Evolutionary conservation across 2,888 invertebrate genomes (phyloP), one percentile per base, ranked within the genome.

Genomic region (Itoplectis maculator): DNA sequence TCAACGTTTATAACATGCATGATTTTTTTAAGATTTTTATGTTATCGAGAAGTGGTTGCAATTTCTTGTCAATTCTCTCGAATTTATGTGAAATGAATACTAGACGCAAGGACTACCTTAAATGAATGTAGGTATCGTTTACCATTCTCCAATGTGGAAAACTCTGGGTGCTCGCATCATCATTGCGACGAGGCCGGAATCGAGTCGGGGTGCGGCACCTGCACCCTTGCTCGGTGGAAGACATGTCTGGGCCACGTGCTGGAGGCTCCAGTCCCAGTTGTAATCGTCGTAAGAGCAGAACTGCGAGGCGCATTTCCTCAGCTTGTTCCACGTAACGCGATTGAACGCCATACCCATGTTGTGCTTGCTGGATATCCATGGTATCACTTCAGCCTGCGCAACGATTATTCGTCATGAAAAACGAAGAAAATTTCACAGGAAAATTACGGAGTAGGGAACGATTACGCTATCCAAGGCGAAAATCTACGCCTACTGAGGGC

Each of bases 311-410:
- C 98, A 97, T 37, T 94, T 95, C 90, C 96, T 95, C 56, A 99
- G 95, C 86, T 96, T 95, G 79, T 94, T 94, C 99, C 99, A 99
- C 0, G 98, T 96, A 0, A 95, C 95, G 35, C 97, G 95, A 92
- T 98, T 97, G 89, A 99, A 97, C 0, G 97, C 98, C 96, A 99
- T 99, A 0, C 99, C 99, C 99, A 99, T 99, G 92, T 99, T 99
- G 93, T 99, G 99, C 93, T 98, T 98, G 90, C 98, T 98, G 79
- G 98, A 98, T 88, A 99, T 97, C 99, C 98, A 98, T 6, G 97
- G 97, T 51, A 96, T 97, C 20, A 97, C 96, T 93, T 98, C 98
- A 73, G 97, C 97, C 98, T 98, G 93, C 42, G 47, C 56, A 70
- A 45, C 2, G 23, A 73, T 51, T 59, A 42, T n/a, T 73, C 47